Evolutionary conservation across 1,140 invertebrate genomes (phyloP).

Genomic region (Megalopta genalis): DNA sequence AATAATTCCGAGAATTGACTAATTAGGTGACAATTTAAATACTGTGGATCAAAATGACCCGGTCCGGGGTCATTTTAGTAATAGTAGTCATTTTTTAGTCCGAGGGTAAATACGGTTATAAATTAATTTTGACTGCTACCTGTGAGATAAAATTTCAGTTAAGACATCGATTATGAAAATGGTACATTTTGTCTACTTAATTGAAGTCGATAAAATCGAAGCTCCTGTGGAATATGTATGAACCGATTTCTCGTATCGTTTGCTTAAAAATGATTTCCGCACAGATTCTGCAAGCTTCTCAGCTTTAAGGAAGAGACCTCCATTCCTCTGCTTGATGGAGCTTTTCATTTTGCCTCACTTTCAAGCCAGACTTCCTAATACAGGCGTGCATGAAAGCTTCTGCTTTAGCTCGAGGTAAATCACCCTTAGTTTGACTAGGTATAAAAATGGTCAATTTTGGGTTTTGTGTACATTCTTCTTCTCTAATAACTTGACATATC

Average conservation of each 20-base stretch:
- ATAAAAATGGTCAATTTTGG: neutral
- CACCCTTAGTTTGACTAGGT: slow-evolving; percentile 1
- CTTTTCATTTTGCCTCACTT: slow-evolving; percentile 30
- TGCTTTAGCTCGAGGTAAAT: slow-evolving; percentile 12
- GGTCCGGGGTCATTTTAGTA: no score
- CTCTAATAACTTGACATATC: neutral
- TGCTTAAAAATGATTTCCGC: neutral
- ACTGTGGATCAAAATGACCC: no score
- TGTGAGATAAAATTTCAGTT: no score
- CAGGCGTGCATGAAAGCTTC: slow-evolving; percentile 5
- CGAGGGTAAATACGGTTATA: no score
- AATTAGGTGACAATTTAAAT: no score
- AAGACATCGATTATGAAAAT: no score
- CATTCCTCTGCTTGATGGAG: slow-evolving; percentile 5
- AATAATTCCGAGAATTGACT: no score
- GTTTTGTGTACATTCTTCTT: neutral
- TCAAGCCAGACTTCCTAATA: slow-evolving; percentile 9
- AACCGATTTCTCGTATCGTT: neutral
- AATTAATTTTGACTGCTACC: no score
- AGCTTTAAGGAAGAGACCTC: neutral
- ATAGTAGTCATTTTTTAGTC: no score
- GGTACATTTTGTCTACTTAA: no score
- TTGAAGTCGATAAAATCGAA: neutral
- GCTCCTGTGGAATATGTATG: neutral
- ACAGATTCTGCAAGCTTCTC: slow-evolving; percentile 13